phyloP scores from a whole-genome alignment of 2,113 vertebrate genomes.

The Dendrocopos noguchii region DNA sequence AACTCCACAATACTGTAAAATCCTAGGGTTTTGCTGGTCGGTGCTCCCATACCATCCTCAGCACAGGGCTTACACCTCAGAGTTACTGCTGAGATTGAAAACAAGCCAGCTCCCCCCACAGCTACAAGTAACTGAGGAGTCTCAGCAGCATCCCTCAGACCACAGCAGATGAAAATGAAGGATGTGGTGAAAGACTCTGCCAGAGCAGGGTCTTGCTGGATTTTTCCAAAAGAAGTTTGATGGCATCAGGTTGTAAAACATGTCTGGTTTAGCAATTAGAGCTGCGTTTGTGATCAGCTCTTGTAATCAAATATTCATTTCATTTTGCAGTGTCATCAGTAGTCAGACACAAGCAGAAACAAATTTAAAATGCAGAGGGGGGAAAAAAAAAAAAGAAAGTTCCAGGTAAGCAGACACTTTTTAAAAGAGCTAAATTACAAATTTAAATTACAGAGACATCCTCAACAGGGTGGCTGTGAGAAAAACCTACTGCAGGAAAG shows the following conservation, averaged over 20 bases:
- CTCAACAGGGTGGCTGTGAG: background rate
- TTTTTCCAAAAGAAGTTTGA: conserved; percentile 16
- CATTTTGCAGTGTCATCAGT: conserved; percentile 31
- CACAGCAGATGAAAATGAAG: background rate
- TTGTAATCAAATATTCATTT: conserved; percentile 58
- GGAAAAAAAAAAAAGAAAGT: background rate
- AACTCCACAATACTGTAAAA: background rate
- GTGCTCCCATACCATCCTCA: background rate
- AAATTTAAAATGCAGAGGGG: conserved; percentile 37
- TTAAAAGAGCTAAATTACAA: conserved; percentile 1
- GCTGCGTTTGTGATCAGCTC: conserved; percentile 4
- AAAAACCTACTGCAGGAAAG: background rate
- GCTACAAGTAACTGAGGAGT: background rate
- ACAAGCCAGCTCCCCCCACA: background rate
- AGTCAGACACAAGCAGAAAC: conserved; percentile 14
- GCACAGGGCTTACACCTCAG: background rate
- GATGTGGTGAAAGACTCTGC: background rate
- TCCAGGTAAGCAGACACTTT: conserved; percentile 23
- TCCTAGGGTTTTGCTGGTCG: background rate
- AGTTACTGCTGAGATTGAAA: background rate
- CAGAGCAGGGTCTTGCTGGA: background rate
- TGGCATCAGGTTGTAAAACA: background rate
- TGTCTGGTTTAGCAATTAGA: conserved; percentile 8
- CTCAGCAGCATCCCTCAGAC: background rate
- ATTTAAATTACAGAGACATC: background rate